A percentile compares a stretch with the other conserved stretches of the same genome.
phyloP scores from a whole-genome alignment of 2,888 invertebrate species.

The Hemithea aestivaria region DNA sequence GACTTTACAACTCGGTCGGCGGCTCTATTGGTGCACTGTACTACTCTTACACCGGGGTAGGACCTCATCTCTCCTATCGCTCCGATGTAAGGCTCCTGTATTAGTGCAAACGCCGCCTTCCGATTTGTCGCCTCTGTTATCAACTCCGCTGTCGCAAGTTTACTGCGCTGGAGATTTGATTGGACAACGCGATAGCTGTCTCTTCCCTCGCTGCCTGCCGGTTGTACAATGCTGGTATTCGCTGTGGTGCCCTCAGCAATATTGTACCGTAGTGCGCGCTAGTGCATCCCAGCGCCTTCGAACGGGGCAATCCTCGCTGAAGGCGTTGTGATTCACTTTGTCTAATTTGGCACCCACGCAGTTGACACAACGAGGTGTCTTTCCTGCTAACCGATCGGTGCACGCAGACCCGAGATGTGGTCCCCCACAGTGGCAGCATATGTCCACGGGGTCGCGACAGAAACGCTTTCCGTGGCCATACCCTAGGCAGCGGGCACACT shows the following conservation, averaged over 20 bases:
- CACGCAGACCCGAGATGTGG: slow-evolving; percentile 15
- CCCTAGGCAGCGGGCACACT: slow-evolving; percentile 10
- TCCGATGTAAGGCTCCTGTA: slow-evolving; percentile 1
- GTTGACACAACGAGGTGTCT: not conserved
- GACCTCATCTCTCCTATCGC: not conserved
- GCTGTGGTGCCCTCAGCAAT: not conserved
- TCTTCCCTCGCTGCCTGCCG: too few species aligned
- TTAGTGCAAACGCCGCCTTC: too few species aligned
- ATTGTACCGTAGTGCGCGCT: not conserved
- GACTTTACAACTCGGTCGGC: too few species aligned
- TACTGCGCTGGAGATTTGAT: too few species aligned
- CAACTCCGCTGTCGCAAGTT: not conserved
- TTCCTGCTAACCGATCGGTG: not conserved
- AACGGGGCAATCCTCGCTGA: not conserved
- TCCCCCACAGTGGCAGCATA: slow-evolving; percentile 26
- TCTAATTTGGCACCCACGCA: not conserved
- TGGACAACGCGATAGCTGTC: not conserved
- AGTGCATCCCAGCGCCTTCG: not conserved
- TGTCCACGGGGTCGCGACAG: slow-evolving; percentile 15
- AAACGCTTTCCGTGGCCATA: not conserved
- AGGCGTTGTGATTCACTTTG: not conserved
- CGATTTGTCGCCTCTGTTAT: too few species aligned
- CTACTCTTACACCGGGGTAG: too few species aligned
- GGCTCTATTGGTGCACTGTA: too few species aligned
- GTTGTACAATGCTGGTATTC: too few species aligned